A percentile compares a stretch with the other conserved stretches of the same genome.
These are phyloP conservation scores for Grus americana DNA, from an alignment of 2,113 vertebrate species.

Conservation along the genomic window DNA sequence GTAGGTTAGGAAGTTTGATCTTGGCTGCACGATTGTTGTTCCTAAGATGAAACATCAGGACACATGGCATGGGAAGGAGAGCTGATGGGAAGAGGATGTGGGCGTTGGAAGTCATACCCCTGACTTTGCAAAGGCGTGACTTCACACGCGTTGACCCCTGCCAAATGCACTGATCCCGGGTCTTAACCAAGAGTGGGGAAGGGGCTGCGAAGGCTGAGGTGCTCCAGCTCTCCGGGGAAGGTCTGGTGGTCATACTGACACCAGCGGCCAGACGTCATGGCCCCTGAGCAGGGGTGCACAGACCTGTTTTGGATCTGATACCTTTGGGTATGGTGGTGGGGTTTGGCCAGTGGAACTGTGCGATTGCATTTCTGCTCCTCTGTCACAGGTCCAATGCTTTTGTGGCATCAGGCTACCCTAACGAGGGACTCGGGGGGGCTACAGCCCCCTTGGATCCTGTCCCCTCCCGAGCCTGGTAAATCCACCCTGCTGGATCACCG, in stretches of 20 bases:
- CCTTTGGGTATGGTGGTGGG: not conserved
- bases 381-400: not conserved
- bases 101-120: not conserved
- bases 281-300: not conserved
- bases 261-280: accelerated
- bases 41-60: not conserved
- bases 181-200: not conserved
- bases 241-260: not conserved
- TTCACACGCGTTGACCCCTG: not conserved
- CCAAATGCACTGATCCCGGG: accelerated
- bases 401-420: not conserved
- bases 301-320: not conserved
- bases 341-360: not conserved
- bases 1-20: not conserved
- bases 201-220: not conserved
- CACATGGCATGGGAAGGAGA: not conserved
- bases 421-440: accelerated
- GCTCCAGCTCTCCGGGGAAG: not conserved
- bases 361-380: not conserved
- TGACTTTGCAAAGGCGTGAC: not conserved
- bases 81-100: not conserved
- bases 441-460: not conserved
- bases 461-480: not conserved
- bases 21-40: not conserved
- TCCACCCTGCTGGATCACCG: not conserved